These are phyloP conservation scores for Leptinotarsa tumamoca DNA, from an alignment of 2,888 invertebrate species.

Conservation along the genomic window DNA sequence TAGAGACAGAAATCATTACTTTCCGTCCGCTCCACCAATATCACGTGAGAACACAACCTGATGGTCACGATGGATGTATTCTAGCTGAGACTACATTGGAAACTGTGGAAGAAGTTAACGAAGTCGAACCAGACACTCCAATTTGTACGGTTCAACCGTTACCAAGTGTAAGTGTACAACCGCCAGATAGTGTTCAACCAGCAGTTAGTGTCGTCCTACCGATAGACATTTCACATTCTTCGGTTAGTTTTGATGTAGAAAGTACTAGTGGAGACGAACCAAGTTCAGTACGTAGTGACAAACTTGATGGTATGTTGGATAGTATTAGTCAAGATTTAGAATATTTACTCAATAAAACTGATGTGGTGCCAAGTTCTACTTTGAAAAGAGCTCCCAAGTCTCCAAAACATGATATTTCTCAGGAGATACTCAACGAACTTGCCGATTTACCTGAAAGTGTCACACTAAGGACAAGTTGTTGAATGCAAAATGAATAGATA, in stretches of 20 bases:
- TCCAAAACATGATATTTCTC: constrained; percentile 58
- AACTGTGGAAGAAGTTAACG: constrained; percentile 40
- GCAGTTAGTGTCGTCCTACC: neutral
- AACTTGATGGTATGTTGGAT: constrained; percentile 77
- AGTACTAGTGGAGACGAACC: neutral
- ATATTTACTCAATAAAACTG: constrained; percentile 78
- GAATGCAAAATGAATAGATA: neutral
- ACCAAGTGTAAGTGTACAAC: constrained; percentile 19
- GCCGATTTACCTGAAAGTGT: constrained; percentile 45
- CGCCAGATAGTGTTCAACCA: neutral
- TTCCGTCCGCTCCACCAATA: constrained; percentile 32
- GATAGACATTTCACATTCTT: neutral
- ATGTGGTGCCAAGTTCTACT: constrained; percentile 48
- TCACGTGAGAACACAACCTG: constrained; percentile 60
- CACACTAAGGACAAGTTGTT: constrained; percentile 53
- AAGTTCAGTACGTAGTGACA: constrained; percentile 49
- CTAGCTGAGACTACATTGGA: constrained; percentile 45
- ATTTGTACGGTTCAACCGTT: neutral
- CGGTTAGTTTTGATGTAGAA: neutral
- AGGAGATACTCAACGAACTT: constrained; percentile 51
- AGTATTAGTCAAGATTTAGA: constrained; percentile 86
- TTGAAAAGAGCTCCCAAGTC: constrained; percentile 56
- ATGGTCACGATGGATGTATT: constrained; percentile 58
- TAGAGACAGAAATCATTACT: constrained; percentile 43
- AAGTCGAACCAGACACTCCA: constrained; percentile 32